phyloP scores from a whole-genome alignment of 1,140 invertebrate species.

The Telenomus remus region DNA sequence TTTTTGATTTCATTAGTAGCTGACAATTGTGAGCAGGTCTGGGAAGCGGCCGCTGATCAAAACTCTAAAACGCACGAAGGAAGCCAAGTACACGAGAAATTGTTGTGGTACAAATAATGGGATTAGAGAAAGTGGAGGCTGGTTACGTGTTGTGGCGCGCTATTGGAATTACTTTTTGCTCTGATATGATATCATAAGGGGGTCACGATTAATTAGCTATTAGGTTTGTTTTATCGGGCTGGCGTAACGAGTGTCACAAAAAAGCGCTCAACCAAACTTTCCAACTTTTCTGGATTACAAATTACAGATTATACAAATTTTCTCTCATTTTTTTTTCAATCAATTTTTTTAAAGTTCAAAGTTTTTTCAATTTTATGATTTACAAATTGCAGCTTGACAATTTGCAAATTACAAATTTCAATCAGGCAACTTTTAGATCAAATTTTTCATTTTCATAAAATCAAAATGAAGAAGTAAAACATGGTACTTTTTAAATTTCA shows the following conservation, averaged over 20 bases:
- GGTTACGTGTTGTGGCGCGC: constrained; percentile 39
- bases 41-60: constrained; percentile 22
- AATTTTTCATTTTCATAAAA: too few relatives aligned
- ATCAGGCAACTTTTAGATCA: too few relatives aligned
- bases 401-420: too few relatives aligned
- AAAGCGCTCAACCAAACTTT: constrained; percentile 32
- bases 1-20: constrained; percentile 11
- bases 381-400: too few relatives aligned
- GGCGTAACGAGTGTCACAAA: constrained; percentile 33
- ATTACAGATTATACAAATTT: too few relatives aligned
- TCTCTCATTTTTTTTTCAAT: too few relatives aligned
- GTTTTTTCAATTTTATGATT: too few relatives aligned
- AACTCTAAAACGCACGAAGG: constrained; percentile 23
- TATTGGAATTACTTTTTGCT: constrained; percentile 52
- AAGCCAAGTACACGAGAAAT: constrained; percentile 35
- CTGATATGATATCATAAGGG: constrained; percentile 54
- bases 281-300: constrained; percentile 16
- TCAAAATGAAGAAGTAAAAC: too few relatives aligned
- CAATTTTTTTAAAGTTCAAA: too few relatives aligned
- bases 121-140: constrained; percentile 50
- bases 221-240: constrained; percentile 44
- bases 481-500: too few relatives aligned
- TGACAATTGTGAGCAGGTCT: constrained; percentile 11
- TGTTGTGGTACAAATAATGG: constrained; percentile 48
- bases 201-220: constrained; percentile 48